Evolutionary conservation across 1,140 invertebrate genomes (phyloP).

Genomic region (Nasonia longicornis): DNA sequence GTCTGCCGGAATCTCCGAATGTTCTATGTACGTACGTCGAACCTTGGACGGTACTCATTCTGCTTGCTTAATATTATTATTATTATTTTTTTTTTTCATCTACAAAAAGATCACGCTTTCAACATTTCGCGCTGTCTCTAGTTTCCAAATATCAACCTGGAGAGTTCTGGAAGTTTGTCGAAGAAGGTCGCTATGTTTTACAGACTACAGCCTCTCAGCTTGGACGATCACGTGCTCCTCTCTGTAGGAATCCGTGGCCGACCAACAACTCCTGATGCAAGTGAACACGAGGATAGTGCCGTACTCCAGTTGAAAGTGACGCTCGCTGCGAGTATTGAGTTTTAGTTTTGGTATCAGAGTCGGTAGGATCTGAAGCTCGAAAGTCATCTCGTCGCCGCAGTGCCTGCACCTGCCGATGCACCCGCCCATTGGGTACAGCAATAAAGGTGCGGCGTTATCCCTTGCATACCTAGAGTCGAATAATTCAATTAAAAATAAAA

Average conservation of each 20-base stretch:
- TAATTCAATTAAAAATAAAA: not conserved
- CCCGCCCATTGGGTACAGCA: conserved; percentile 74
- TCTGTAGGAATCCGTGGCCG: conserved; percentile 74
- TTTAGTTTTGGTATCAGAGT: conserved; percentile 79
- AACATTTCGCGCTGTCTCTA: conserved; percentile 16
- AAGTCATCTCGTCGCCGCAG: conserved; percentile 79
- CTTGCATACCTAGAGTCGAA: conserved; percentile 74
- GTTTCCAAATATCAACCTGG: conserved; percentile 21
- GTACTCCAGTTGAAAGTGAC: conserved; percentile 77
- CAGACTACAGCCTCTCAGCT: conserved; percentile 72
- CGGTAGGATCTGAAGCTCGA: conserved; percentile 86
- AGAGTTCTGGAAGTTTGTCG: conserved; percentile 24
- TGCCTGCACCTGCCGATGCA: conserved; percentile 74
- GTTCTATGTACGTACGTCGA: conserved; percentile 52
- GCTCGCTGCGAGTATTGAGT: conserved; percentile 69
- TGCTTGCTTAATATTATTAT: not conserved
- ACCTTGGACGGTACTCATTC: conserved; percentile 61
- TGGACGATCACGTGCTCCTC: conserved; percentile 83
- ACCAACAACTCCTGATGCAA: conserved; percentile 87
- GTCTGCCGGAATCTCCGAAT: conserved; percentile 7
- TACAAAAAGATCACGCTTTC: conserved; percentile 49
- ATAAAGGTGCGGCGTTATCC: conserved; percentile 74
- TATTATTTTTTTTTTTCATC: conserved; percentile 24
- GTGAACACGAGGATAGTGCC: conserved; percentile 85
- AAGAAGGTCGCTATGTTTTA: conserved; percentile 39